Percentiles rank a stretch among this genome's conserved stretches.
Evolutionary conservation across 2,888 invertebrate species (phyloP).

Genomic region (Lissocephala sabroskyi): DNA sequence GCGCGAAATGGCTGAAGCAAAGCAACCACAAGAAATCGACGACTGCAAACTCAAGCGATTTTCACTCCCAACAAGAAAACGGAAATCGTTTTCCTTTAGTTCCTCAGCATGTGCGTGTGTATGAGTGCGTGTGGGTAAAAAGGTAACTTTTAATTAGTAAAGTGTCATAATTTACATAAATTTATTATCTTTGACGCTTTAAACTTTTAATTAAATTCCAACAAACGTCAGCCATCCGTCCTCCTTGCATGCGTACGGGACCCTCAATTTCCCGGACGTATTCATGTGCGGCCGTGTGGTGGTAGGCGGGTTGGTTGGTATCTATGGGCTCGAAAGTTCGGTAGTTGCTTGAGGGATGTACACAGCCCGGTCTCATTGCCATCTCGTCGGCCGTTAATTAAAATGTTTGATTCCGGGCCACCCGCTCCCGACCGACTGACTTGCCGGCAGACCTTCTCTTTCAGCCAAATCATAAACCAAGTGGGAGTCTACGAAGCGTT

Average conservation of each 20-base stretch:
- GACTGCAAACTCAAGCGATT: no score
- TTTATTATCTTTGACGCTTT: constrained; percentile 44
- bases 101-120: no score
- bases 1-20: constrained; percentile 52
- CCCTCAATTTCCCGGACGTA: neutral
- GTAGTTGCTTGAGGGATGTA: constrained; percentile 20
- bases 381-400: constrained; percentile 42
- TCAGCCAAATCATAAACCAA: no score
- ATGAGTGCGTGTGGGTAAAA: neutral
- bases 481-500: no score
- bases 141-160: constrained; percentile 40
- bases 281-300: neutral
- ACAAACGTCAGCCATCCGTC: constrained; percentile 25
- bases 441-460: no score
- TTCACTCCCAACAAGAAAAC: no score
- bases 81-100: no score
- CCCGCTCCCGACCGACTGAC: neutral
- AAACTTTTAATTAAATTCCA: constrained; percentile 60
- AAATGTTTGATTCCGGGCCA: constrained; percentile 43
- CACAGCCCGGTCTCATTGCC: neutral
- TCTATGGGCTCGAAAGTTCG: constrained; percentile 9
- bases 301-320: neutral
- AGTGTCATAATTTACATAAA: constrained; percentile 53
- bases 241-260: constrained; percentile 6
- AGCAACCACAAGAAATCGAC: no score